phyloP scores from a whole-genome alignment of 2,797 vertebrate species.

The Sarcophilus harrisii region DNA sequence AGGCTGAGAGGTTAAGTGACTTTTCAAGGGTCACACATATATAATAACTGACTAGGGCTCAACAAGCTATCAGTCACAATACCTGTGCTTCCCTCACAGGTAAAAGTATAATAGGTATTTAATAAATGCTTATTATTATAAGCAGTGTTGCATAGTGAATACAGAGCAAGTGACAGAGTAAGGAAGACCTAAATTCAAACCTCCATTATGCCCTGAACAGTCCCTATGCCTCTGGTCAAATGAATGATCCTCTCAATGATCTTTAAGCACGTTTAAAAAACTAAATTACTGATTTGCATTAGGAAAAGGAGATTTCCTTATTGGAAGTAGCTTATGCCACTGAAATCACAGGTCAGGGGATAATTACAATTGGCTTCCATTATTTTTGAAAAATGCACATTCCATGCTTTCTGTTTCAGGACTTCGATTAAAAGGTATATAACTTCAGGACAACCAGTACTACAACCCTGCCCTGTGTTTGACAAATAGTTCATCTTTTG shows the following conservation, averaged over 20 bases:
- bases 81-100: not conserved
- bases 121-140: not conserved
- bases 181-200: not conserved
- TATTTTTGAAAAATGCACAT: not conserved
- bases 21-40: not conserved
- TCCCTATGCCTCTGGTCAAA: not conserved
- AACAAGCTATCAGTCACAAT: not conserved
- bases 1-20: not conserved
- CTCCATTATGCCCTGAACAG: not conserved
- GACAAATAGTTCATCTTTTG: not conserved
- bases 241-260: not conserved
- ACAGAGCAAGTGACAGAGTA: not conserved
- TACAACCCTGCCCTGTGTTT: slow-evolving; percentile 5
- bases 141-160: not conserved
- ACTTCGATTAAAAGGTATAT: not conserved
- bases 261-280: not conserved
- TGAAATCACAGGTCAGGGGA: not conserved
- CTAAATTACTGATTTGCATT: not conserved
- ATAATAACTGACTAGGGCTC: not conserved
- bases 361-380: not conserved
- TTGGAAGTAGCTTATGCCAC: not conserved
- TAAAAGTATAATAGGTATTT: not conserved
- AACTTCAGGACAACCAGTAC: not conserved
- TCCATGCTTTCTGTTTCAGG: not conserved
- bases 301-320: not conserved